Evolutionary conservation across 1,140 invertebrate species (phyloP).

Genomic region (Teleopsis dalmanni): DNA sequence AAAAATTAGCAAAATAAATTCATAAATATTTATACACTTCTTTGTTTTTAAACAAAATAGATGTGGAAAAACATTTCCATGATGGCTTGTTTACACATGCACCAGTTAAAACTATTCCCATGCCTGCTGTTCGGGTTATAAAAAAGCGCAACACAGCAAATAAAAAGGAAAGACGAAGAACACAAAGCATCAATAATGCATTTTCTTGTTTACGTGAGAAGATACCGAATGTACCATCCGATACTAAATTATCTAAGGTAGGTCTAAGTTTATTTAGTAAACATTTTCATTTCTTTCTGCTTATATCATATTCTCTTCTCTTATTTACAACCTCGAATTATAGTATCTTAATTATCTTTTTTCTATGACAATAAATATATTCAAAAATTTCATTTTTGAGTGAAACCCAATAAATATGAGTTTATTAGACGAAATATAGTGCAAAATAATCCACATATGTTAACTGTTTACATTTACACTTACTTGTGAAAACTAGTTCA

Average conservation of each 20-base stretch:
- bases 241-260: slow-evolving; percentile 87
- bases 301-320: no score
- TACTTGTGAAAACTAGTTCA: no score
- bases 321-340: no score
- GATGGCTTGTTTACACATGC: slow-evolving; percentile 11
- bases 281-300: no score
- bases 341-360: neutral
- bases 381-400: neutral
- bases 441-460: no score
- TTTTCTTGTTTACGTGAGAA: slow-evolving; percentile 86
- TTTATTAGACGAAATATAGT: no score
- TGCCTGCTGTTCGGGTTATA: slow-evolving; percentile 54
- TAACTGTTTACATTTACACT: no score
- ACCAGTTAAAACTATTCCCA: slow-evolving; percentile 12
- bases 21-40: no score
- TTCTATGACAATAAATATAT: neutral
- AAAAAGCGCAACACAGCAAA: slow-evolving; percentile 77
- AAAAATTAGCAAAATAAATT: no score
- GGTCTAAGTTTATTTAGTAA: no score
- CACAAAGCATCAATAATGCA: slow-evolving; percentile 91
- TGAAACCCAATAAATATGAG: no score
- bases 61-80: slow-evolving; percentile 13
- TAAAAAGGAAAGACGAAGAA: slow-evolving; percentile 86
- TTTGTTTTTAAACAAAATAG: slow-evolving; percentile 9
- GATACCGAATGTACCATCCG: slow-evolving; percentile 91